Conservation (phyloP, 2,888 invertebrate genomes). For the Rotaria socialis region DNA sequence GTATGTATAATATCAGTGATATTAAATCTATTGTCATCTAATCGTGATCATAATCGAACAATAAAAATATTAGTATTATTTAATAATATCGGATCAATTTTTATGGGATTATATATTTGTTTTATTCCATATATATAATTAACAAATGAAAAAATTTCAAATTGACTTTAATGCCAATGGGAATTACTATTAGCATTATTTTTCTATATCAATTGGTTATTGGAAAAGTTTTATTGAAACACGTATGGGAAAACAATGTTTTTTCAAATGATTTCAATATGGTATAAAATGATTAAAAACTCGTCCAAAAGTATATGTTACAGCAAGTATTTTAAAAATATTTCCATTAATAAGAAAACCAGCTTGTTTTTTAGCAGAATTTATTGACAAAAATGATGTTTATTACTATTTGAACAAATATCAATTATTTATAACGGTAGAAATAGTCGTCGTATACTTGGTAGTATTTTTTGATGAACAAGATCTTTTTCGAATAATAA, state of each 20-base stretch:
- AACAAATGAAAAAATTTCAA: neutral
- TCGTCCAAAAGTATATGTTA: slow-evolving; percentile 41
- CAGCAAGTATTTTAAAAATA: slow-evolving; percentile 37
- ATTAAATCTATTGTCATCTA: slow-evolving; percentile 43
- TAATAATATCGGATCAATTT: slow-evolving; percentile 31
- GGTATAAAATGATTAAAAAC: slow-evolving; percentile 38
- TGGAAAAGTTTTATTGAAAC: slow-evolving; percentile 45
- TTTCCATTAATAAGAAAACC: slow-evolving; percentile 21
- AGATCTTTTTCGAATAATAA: slow-evolving; percentile 36
- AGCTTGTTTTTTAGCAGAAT: slow-evolving; percentile 22
- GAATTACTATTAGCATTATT: slow-evolving; percentile 29
- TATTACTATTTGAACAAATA: slow-evolving; percentile 9
- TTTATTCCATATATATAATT: neutral
- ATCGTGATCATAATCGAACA: slow-evolving; percentile 41
- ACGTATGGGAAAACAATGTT: slow-evolving; percentile 16
- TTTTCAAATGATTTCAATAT: slow-evolving; percentile 38
- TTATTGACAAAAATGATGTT: slow-evolving; percentile 8
- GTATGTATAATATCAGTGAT: slow-evolving; percentile 42
- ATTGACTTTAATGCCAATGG: neutral
- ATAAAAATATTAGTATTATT: slow-evolving; percentile 35
- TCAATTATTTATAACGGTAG: neutral
- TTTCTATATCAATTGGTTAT: slow-evolving; percentile 42
- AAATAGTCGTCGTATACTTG: neutral
- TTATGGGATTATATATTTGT: slow-evolving; percentile 30
- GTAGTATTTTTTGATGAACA: neutral